Evolutionary conservation across 2,888 invertebrate genomes (phyloP), one percentile per base, ranked within the genome.

Genomic region (Seira ritae): DNA sequence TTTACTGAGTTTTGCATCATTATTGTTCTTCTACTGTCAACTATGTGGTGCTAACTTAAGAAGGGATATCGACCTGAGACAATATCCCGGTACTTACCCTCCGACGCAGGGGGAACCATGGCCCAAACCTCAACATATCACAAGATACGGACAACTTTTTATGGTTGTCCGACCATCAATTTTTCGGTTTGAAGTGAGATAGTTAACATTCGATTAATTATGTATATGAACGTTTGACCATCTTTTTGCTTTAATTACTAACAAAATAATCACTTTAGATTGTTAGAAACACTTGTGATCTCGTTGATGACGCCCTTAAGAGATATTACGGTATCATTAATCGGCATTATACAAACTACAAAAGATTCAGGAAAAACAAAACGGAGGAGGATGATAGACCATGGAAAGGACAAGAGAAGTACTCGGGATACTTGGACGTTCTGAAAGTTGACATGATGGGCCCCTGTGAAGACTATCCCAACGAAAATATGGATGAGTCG

Each of bases 401-500:
- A 37, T 84, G 83, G 85, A 86, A 86, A 75, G 89, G 86, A 19
- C 86, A 90, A 70, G 85, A 86, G 1, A 84, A 90, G 60, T 91
- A 90, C 89, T 84, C 87, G 12, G 92, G 92, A 1, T 90, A 90
- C 74, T 89, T 95, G 15, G 90, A 90, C n/a, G 88, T 90, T 17
- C 89, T 96, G n/a, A 90, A 91, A 17, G 91, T 96, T 0, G 90
- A 92, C 46, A 90, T 96, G 72, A 91, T 90, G 24, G 90, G 91
- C 6, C 91, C 92, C 0, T 97, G 96, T 90, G 93, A 94, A 89
- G 91, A 91, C 0, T 92, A 92, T 89, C 96, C 96, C 0, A 91
- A 93, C 84, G 91, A 94, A 60, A 90, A 92, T 67, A 96, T 96
- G 94, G 93, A 95, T 90, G 97, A 97, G 91, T 92, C 93, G 88